A percentile compares a stretch with the other conserved stretches of the same genome.
Evolutionary conservation across 2,888 invertebrate species (phyloP).

Genomic region (Sesia apiformis): DNA sequence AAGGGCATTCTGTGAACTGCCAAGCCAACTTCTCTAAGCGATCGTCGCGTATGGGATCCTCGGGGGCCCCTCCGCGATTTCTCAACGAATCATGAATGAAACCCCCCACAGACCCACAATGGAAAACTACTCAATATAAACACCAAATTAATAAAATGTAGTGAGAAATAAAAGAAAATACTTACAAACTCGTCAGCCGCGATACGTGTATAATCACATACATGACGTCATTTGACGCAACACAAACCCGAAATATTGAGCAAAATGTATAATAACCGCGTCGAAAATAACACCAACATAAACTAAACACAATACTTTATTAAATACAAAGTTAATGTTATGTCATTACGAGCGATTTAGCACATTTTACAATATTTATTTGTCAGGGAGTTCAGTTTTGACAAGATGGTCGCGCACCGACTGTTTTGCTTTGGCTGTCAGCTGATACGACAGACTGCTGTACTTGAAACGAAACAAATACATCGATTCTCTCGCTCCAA

Average conservation of each 20-base stretch:
- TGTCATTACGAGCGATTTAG: constrained; percentile 65
- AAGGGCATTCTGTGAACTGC: constrained; percentile 57
- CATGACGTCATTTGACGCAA: constrained; percentile 76
- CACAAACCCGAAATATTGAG: constrained; percentile 69
- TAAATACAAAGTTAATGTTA: constrained; percentile 54
- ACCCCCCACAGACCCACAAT: constrained; percentile 30
- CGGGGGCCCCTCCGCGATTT: constrained; percentile 26
- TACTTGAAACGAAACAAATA: constrained; percentile 36
- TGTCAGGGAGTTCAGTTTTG: constrained; percentile 72
- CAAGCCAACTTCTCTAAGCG: constrained; percentile 15
- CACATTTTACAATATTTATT: constrained; percentile 72
- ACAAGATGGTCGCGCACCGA: constrained; percentile 76
- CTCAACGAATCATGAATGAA: constrained; percentile 60
- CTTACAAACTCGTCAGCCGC: constrained; percentile 69
- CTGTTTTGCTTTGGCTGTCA: constrained; percentile 77
- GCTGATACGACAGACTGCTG: constrained; percentile 69
- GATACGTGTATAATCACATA: constrained; percentile 73
- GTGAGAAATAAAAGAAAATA: constrained; percentile 67
- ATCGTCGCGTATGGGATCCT: constrained; percentile 33
- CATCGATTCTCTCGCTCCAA: constrained; percentile 27
- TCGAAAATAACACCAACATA: constrained; percentile 53
- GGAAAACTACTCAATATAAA: constrained; percentile 33
- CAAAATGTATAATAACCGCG: constrained; percentile 59
- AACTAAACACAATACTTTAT: constrained; percentile 59
- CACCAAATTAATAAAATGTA: constrained; percentile 42